Percentiles rank a stretch among this genome's conserved stretches.
phyloP scores from a whole-genome alignment of 2,888 invertebrate genomes.

The Andrena marginata region DNA sequence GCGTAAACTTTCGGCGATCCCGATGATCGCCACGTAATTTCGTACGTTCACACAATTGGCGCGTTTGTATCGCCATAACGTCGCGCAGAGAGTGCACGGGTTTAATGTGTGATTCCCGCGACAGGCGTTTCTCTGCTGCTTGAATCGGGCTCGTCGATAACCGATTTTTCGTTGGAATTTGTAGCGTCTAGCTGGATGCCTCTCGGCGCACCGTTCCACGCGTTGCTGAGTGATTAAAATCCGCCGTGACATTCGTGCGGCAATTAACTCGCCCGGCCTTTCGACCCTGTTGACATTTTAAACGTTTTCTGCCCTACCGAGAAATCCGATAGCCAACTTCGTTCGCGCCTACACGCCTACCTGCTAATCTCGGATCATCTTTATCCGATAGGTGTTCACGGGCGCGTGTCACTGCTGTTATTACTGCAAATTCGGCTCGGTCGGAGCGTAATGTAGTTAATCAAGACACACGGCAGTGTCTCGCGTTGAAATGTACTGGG shows the following conservation, averaged over 20 bases:
- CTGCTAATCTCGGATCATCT: slow-evolving; percentile 72
- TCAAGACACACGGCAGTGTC: too few species aligned
- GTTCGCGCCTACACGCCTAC: slow-evolving; percentile 53
- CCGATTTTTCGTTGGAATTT: slow-evolving; percentile 8
- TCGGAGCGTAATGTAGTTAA: neutral
- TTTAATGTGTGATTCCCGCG: neutral
- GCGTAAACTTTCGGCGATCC: slow-evolving; percentile 1
- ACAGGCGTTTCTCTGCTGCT: neutral
- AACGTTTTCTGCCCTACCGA: slow-evolving; percentile 53
- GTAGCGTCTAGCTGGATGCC: neutral
- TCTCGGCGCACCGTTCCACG: neutral
- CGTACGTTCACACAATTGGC: neutral
- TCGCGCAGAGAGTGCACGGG: neutral
- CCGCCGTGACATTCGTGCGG: slow-evolving; percentile 56
- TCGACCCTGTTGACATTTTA: slow-evolving; percentile 66
- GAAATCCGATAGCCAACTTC: slow-evolving; percentile 68
- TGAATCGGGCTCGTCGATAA: neutral
- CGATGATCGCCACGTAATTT: neutral
- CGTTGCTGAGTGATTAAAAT: slow-evolving; percentile 48
- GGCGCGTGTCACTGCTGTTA: slow-evolving; percentile 23
- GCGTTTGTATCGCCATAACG: neutral
- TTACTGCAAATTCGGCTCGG: slow-evolving; percentile 2
- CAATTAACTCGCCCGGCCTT: slow-evolving; percentile 60
- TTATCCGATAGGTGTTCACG: slow-evolving; percentile 56
- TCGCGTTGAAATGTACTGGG: neutral